A percentile compares a stretch with the other conserved stretches of the same genome.
These are phyloP conservation scores for Drosophila lacertosa DNA, from an alignment of 1,140 invertebrate genomes.

Conservation along the genomic window DNA sequence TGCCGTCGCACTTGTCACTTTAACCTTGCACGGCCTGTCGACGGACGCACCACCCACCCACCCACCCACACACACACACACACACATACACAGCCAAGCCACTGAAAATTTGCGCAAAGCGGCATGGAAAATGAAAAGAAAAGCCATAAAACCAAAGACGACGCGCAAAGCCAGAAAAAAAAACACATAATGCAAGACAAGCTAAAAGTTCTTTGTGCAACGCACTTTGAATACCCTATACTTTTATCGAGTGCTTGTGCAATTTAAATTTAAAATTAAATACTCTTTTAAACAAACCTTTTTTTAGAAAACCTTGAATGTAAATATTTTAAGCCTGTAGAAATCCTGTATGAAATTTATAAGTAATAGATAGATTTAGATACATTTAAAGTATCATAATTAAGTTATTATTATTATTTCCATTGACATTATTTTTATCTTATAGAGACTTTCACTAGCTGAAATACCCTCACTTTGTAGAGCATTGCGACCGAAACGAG, in stretches of 20 bases:
- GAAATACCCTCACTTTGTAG: not conserved
- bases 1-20: slow-evolving; percentile 79
- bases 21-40: slow-evolving; percentile 80
- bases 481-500: slow-evolving; percentile 49
- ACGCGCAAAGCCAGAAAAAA: slow-evolving; percentile 73
- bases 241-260: not conserved
- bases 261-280: not conserved
- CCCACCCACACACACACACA: not conserved
- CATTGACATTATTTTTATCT: too few relatives aligned
- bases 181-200: slow-evolving; percentile 55
- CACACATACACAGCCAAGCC: slow-evolving; percentile 15
- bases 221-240: slow-evolving; percentile 15
- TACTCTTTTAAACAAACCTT: too few relatives aligned
- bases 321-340: too few relatives aligned
- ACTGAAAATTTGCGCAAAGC: slow-evolving; percentile 79
- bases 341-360: too few relatives aligned
- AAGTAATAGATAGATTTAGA: too few relatives aligned
- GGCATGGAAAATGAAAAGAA: slow-evolving; percentile 81
- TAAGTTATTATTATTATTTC: too few relatives aligned
- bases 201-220: not conserved
- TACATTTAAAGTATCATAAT: too few relatives aligned
- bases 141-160: slow-evolving; percentile 82
- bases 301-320: too few relatives aligned
- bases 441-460: too few relatives aligned
- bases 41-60: slow-evolving; percentile 22